Conservation (phyloP, 2,888 invertebrate genomes). For the Microplitis manilae region DNA sequence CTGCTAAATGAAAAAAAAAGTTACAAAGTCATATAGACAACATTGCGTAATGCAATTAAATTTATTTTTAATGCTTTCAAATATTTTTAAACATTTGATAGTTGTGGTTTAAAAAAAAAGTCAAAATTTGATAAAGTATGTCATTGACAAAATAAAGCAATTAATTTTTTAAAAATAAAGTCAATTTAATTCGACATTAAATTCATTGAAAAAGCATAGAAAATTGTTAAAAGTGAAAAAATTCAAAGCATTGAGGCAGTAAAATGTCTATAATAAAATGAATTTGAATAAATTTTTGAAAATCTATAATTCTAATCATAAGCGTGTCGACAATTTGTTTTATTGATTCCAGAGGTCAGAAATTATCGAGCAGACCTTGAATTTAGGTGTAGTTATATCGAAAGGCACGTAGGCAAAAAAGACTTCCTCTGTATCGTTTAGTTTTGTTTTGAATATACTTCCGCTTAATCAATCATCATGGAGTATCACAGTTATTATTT, state of each 20-base stretch:
- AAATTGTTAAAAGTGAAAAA: too few relatives aligned
- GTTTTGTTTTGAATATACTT: constrained; percentile 9
- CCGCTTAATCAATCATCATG: constrained; percentile 4
- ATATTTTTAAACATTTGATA: background rate
- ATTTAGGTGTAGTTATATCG: background rate
- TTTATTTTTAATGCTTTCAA: background rate
- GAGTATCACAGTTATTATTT: constrained; percentile 5
- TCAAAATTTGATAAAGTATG: background rate
- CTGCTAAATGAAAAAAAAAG: too few relatives aligned
- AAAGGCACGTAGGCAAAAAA: constrained; percentile 27
- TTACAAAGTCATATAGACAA: too few relatives aligned
- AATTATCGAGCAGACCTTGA: constrained; percentile 40
- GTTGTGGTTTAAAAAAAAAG: background rate
- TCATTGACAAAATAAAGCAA: background rate
- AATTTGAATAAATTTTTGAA: background rate
- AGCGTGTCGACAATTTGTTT: constrained; percentile 28
- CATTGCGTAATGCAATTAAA: background rate
- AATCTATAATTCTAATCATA: background rate
- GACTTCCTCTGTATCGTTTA: constrained; percentile 1
- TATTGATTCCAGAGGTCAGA: constrained; percentile 40
- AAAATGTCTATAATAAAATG: background rate
- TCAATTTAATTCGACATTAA: background rate
- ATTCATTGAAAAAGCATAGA: too few relatives aligned
- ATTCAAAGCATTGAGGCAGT: too few relatives aligned
- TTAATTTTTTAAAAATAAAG: background rate